Evolutionary conservation across 2,113 vertebrate genomes (phyloP), one percentile per base, ranked within the genome.

Genomic region (Hemichromis elongatus): DNA sequence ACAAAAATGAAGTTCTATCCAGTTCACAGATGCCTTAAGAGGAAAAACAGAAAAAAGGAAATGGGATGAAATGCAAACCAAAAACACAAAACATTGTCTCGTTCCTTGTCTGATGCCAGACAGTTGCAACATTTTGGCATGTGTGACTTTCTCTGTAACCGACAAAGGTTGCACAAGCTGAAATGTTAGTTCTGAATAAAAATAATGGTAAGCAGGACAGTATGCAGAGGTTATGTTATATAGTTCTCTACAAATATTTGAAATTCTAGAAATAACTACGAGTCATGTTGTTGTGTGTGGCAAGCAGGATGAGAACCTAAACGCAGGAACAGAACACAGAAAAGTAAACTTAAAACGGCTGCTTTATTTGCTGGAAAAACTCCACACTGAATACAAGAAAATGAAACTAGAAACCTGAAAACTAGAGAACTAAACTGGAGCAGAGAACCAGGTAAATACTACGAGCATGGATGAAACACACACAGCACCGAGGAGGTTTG

Each of bases 401-500:
- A 56, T 14, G 6, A 56, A 56, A 56, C 21, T 3, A 1, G 21
- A 26, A 24, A 28, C 28, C 3, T 28, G 28, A 28, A 28, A 28
- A 28, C 28, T 61, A 11, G 57, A 9, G 9, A 61, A 33, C 28
- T 61, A 33, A 61, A 61, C 28, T 61, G 28, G 9, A 5, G 33
- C 33, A 19, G 0, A 61, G 28, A 61, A 11, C 16, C 33, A 61
- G 28, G 9, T 33, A 61, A 61, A 61, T 61, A 33, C 28, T 61
- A 61, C 0, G 1, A 61, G 16, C 10, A 19, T 0, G 57, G 16
- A 33, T 9, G 57, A 33, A 61, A 61, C 28, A 3, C 56, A 5
- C 55, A 61, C 2, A 18, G 57, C 57, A 61, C 57, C 19, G 28
- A 61, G 28, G 56, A 33, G 28, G 28, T 61, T 61, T 61, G 57